Evolutionary conservation across 1,140 invertebrate species (phyloP), one percentile per base, ranked within the genome.

Genomic region (Semibalanus balanoides): DNA sequence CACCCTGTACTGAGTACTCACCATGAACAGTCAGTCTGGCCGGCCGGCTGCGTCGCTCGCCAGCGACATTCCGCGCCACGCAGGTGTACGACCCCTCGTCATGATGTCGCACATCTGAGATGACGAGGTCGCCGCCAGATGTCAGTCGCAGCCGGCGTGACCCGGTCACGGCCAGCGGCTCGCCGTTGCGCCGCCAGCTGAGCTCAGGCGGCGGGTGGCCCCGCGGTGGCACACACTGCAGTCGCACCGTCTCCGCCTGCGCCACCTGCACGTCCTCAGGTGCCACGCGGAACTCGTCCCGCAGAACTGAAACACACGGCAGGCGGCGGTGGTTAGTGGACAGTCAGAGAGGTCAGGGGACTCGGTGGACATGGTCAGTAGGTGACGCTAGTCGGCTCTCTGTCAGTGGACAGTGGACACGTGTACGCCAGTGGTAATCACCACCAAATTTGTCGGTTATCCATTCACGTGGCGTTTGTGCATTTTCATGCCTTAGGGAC

Each of bases 11-110:
- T n/a, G n/a, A n/a, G n/a, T n/a, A n/a, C 86, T 87, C 86, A 92
- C 92, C 90, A 82, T 93, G 88, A 77, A 96, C 92, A 74, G 90
- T 91, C n/a, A 96, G 85, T 72, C 87, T 88, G 0, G 92, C 93
- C 3, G 89, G 86, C 27, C 85, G 82, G 5, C 91, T 92, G 81
- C 93, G 91, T 80, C 90, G 87, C 75, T 88, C 87, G 27, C 92
- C 94, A 3, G 92, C 94, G 79, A 93, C 88, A 84, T 95, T 95
- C 74, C 90, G 89, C 9, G 93, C 94, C 25, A 93, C 84, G 83
- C 95, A 97, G 80, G 91, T 88, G 83, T 95, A 97, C 79, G 89
- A 86, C 51, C 94, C 95, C 80, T 91, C 90, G 82, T 97, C 95
- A 31, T 88, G 87, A 80, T 91, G 89, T 79, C 90, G 85, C 0